Evolutionary conservation across 2,888 invertebrate species (phyloP), one percentile per base, ranked within the genome.

Genomic region (Coenonympha glycerion): DNA sequence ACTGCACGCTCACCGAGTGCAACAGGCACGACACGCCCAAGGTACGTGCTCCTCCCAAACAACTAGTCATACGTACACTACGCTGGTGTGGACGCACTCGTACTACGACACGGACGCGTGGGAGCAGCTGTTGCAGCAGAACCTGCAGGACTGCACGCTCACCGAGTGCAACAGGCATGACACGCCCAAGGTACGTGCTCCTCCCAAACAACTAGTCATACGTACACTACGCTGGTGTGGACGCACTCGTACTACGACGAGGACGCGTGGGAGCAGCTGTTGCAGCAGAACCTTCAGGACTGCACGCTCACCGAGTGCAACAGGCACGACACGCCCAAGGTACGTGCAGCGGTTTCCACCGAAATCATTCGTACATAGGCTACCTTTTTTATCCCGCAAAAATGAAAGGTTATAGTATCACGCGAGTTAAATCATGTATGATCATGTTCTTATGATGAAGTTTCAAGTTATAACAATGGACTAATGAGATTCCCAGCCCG

Each of bases 241-340:
- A 91, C 91, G 51, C 95, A 96, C 71, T 92, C 95, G 0, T 96
- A 95, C 80, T 97, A 97, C 76, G 94, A 97, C 71, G 95, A 96
- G 0, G 89, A 89, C 0, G 86, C 92, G 9, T 97, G 95, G 95
- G 95, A 96, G 73, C 84, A 90, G 53, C 84, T 95, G 68, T 78
- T 97, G 37, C 90, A 90, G 71, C 89, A 90, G 50, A 87, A 91
- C 60, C 79, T 93, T 22, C 90, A 91, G 0, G 90, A 91, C 52
- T 79, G 78, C 55, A 86, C 88, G 30, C 79, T 94, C 19, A 90
- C 92, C 30, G 88, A 90, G 57, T 83, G 84, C 68, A 84, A 79
- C 61, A 57, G 84, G 13, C 57, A 63, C 6, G 59, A 73, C 40
- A 74, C 76, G 30, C 83, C 85, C 11, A 84, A 83, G 70, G 80